Evolutionary conservation across 2,888 invertebrate genomes (phyloP), one percentile per base, ranked within the genome.

Genomic region (Sepioteuthis lessoniana): DNA sequence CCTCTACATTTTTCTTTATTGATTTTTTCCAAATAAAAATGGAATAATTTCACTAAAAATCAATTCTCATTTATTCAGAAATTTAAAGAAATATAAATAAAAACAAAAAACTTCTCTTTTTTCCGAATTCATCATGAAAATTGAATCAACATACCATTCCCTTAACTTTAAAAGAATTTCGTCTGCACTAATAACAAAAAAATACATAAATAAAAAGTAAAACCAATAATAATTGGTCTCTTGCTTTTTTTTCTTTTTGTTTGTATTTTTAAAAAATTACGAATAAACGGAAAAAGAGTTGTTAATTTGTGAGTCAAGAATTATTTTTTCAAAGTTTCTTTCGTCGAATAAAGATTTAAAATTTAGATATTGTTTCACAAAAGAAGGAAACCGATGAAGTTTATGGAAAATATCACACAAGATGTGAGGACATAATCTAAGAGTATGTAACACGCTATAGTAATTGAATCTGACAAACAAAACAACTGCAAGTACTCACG

Each of bases 1-100:
- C 21, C 7, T 25, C 21, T 3, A 55, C 25, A 7, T 55, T 55
- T 55, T 25, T 21, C 21, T 55, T 5, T 21, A 25, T 25, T 1
- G n/a, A n/a, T 76, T 76, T 76, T 76, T 35, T 13, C 19, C 76
- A 76, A n/a, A 76, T 76, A n/a, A 76, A 76, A 76, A 35, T 76
- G 10, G 35, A 76, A 76, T 76, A 76, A 76, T n/a, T 76, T 76
- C 13, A 55, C n/a, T 35, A 76, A 76, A 76, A 76, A 76, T 76
- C 76, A 76, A 76, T 76, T 76, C n/a, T 35, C n/a, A 76, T 76
- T 76, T 76, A 76, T n/a, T 76, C n/a, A n/a, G n/a, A 76, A 76
- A 76, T n/a, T n/a, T 0, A 47, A 47, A 47, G 10, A 19, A 47
- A 47, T 8, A 16, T 47, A 47, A 47, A 19, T 16, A 19, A 16